Evolutionary conservation across 2,888 invertebrate genomes (phyloP), one percentile per base, ranked within the genome.

Genomic region (Xanthia icteritia): DNA sequence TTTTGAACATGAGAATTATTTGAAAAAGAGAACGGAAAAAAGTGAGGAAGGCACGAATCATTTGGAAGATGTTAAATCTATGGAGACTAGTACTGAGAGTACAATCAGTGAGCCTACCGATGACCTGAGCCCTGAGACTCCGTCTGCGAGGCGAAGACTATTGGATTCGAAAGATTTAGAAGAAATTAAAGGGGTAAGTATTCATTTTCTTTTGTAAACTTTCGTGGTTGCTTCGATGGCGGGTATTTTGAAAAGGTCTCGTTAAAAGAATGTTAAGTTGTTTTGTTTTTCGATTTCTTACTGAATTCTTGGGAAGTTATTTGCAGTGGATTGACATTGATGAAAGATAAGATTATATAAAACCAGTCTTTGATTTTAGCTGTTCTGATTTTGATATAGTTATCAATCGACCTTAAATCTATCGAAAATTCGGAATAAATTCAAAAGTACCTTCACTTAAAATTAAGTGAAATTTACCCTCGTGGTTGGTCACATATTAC

Each of bases 51-150:
- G 92, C 79, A 92, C 91, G 5, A 88, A 86, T 76, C 85, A 89
- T 48, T 93, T 93, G 58, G 94, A 96, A 73, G 95, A 92, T 60
- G 89, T 91, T 0, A 96, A 94, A 66, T 95, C 95, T 2, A 96
- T 96, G 96, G 96, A 96, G 68, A 96, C 95, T 0, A 96, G 96
- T 81, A 95, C 96, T 3, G 96, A 96, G 70, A 96, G 96, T 77
- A 96, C 96, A 0, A 89, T 95, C 13, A 96, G 96, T 86, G 96
- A 95, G 74, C 90, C 92, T 0, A 94, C 94, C 17, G 96, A 95
- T 81, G 96, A 96, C 68, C 91, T 93, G 0, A 96, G 95, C 83
- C 95, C 96, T 0, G 96, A 95, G 75, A 94, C 96, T 4, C 94
- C 96, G 15, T 92, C 93, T 23, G 87, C 94, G 11, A 94, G 96